These are phyloP conservation scores for Chamaea fasciata DNA, from an alignment of 2,113 vertebrate genomes.

Conservation along the genomic window DNA sequence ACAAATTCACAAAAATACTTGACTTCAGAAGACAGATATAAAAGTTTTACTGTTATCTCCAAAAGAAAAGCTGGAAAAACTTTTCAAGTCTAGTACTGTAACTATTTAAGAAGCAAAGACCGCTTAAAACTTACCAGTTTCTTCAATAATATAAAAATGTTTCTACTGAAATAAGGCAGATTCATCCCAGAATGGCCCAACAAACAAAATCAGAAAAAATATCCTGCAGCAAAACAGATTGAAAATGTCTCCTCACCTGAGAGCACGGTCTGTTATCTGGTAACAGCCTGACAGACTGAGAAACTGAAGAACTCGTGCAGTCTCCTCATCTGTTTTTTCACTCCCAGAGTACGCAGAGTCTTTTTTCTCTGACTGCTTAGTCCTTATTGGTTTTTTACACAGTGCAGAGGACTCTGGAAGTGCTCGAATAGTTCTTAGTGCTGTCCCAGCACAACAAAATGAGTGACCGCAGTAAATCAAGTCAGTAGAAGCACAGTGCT, in stretches of 20 bases:
- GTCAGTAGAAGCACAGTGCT: constrained; percentile 75
- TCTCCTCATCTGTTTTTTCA: constrained; percentile 75
- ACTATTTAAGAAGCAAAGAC: background rate
- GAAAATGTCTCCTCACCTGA: constrained; percentile 79
- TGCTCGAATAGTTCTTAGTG: constrained; percentile 83
- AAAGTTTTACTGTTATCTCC: background rate
- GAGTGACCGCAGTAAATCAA: constrained; percentile 87
- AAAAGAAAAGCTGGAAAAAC: background rate
- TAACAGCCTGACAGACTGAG: constrained; percentile 97
- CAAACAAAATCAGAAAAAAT: background rate
- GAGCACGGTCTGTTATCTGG: constrained; percentile 91
- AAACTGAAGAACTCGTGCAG: constrained; percentile 83
- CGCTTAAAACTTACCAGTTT: background rate
- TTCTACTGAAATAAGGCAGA: background rate
- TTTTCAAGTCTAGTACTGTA: background rate
- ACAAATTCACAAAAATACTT: background rate
- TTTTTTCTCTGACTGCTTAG: constrained; percentile 77
- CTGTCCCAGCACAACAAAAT: constrained; percentile 80
- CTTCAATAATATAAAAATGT: background rate
- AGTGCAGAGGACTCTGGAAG: constrained; percentile 72
- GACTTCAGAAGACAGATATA: background rate
- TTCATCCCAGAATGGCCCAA: background rate
- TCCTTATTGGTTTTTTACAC: constrained; percentile 76
- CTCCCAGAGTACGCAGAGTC: constrained; percentile 70
- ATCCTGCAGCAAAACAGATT: background rate